phyloP scores from a whole-genome alignment of 2,888 invertebrate species.

The Volucella zonaria region DNA sequence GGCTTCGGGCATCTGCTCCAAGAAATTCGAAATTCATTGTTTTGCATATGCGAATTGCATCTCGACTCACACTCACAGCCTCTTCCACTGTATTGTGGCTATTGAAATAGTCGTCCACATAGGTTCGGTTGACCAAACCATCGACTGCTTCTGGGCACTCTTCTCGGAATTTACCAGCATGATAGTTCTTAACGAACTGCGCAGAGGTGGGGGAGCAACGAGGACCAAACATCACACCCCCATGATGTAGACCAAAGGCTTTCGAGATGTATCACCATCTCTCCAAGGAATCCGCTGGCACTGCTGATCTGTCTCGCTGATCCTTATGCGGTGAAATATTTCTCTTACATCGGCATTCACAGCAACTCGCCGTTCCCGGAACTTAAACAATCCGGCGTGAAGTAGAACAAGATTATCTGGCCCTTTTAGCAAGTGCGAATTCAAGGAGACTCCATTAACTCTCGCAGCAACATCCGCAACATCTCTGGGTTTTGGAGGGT shows the following conservation, averaged over 20 bases:
- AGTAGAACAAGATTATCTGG: neutral
- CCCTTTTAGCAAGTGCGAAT: conserved; percentile 10
- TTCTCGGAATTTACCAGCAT: no score
- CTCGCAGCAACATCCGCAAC: conserved; percentile 14
- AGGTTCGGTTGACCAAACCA: no score
- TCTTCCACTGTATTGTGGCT: neutral
- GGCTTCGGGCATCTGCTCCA: neutral
- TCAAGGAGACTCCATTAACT: conserved; percentile 21
- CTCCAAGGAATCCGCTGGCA: no score
- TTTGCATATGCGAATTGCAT: conserved; percentile 22
- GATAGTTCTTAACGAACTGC: no score
- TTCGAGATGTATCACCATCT: no score
- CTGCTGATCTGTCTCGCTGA: neutral
- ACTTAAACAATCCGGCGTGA: neutral
- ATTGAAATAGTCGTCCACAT: no score
- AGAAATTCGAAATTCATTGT: conserved; percentile 17
- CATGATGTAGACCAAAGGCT: no score
- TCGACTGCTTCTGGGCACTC: no score
- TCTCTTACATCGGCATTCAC: conserved; percentile 20
- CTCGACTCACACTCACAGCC: conserved; percentile 21
- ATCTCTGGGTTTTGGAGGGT: conserved; percentile 31
- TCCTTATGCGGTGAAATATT: conserved; percentile 24
- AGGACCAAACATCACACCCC: no score
- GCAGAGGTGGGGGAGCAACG: no score
- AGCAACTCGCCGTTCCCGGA: neutral